Evolutionary conservation across 2,888 invertebrate species (phyloP), one percentile per base, ranked within the genome.

Genomic region (Xanthia icteritia): DNA sequence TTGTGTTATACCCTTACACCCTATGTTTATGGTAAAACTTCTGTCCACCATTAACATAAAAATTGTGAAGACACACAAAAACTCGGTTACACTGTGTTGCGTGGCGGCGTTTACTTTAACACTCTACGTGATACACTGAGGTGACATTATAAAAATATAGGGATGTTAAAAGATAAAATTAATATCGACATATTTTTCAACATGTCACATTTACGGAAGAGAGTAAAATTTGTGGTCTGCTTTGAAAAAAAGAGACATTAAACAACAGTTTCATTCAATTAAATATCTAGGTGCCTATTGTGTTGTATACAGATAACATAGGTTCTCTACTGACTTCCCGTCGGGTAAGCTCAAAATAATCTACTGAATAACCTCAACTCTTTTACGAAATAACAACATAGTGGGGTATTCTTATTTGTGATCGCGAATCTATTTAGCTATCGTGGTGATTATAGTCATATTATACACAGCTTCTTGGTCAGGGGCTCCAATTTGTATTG

Each of bases 51-150:
- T 68, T 70, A 80, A 76, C 71, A 78, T 68, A 83, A 86, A 86
- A 83, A 79, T 86, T 73, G 75, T 58, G 56, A 77, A 80, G 66
- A 88, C 54, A 79, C 79, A 86, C 78, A 79, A 79, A 75, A 80
- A 78, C 60, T 76, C 54, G 71, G 70, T 77, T 71, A 76, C 70
- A 76, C 75, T 76, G 75, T 70, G 65, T 65, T 51, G 67, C 31
- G 61, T 56, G 45, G 61, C 23, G 42, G 71, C 63, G 63, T 89
- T 87, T 83, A 68, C 78, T 80, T 81, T 77, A 61, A 78, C 78
- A 82, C 77, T 73, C 54, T 20, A 31, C 74, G 76, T 82, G 73
- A 80, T 79, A 77, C 72, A 78, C 64, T 76, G 71, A 69, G 61
- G 83, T 80, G 76, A 73, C 61, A 80, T 82, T 87, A 77, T 75